A percentile compares a stretch with the other conserved stretches of the same genome.
Conservation (phyloP, 1,140 invertebrate genomes). For the Sycophila sp. region DNA sequence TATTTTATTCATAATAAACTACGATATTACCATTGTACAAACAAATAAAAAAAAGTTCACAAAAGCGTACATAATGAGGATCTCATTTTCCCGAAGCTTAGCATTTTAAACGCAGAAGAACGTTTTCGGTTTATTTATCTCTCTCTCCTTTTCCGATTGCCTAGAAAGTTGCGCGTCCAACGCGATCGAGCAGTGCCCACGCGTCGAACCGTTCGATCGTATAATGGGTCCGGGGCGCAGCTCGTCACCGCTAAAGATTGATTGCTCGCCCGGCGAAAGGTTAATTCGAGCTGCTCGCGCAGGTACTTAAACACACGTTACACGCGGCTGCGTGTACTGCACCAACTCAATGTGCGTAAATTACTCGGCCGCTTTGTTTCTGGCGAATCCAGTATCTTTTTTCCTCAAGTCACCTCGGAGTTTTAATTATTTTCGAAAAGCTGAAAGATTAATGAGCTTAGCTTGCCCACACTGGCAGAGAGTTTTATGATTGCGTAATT, state of each 20-base stretch:
- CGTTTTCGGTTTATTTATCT: too few relatives aligned
- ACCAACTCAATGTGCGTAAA: conserved; percentile 40
- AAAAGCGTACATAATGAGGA: too few relatives aligned
- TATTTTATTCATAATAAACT: too few relatives aligned
- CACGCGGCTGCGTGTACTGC: conserved; percentile 9
- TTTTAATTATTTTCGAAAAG: background rate
- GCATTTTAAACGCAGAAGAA: too few relatives aligned
- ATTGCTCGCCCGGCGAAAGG: conserved; percentile 45
- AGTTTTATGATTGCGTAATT: too few relatives aligned
- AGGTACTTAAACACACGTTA: conserved; percentile 34
- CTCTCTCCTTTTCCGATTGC: too few relatives aligned
- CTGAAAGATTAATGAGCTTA: background rate
- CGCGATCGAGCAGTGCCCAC: background rate
- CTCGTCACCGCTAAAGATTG: conserved; percentile 41
- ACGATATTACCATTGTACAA: too few relatives aligned
- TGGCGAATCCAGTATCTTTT: background rate
- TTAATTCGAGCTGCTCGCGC: conserved; percentile 40
- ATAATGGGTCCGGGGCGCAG: background rate
- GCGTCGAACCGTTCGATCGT: background rate
- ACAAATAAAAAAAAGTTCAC: too few relatives aligned
- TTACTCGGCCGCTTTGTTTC: conserved; percentile 33
- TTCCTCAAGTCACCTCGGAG: too few relatives aligned
- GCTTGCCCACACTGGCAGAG: too few relatives aligned
- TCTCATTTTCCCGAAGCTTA: too few relatives aligned
- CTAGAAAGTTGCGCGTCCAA: background rate